Conservation (phyloP, 1,140 invertebrate genomes). For the Atta colombica region DNA sequence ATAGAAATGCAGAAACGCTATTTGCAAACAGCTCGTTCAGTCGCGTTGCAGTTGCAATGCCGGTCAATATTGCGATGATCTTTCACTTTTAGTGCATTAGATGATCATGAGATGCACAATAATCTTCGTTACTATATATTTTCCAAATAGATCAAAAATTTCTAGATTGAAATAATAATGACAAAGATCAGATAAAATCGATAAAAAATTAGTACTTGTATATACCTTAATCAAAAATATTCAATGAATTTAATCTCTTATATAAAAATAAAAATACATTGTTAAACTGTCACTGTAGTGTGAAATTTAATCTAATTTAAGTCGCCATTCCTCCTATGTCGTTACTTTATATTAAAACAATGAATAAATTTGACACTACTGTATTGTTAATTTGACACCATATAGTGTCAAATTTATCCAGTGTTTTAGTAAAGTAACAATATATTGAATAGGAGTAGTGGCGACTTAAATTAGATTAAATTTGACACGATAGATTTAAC, state of each 20-base stretch:
- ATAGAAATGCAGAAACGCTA: conserved; percentile 14
- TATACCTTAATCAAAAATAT: not conserved
- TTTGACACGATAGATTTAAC: no score
- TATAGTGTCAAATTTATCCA: no score
- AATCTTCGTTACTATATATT: not conserved
- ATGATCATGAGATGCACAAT: not conserved
- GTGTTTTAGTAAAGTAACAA: no score
- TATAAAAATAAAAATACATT: no score
- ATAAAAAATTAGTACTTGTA: not conserved
- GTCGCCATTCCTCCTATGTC: no score
- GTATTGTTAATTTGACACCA: no score
- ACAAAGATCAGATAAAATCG: not conserved
- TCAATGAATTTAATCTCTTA: not conserved
- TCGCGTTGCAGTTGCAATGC: conserved; percentile 18
- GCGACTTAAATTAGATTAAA: no score
- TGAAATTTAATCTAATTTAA: no score
- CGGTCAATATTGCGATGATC: not conserved
- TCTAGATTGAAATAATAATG: not conserved
- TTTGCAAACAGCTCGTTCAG: conserved; percentile 20
- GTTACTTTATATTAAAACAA: no score
- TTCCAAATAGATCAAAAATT: not conserved
- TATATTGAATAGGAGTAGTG: no score
- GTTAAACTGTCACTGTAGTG: no score
- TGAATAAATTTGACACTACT: no score
- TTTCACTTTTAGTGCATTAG: not conserved